Evolutionary conservation across 2,797 vertebrate genomes (phyloP), one percentile per base, ranked within the genome.

Genomic region (Calcarius lapponicus): DNA sequence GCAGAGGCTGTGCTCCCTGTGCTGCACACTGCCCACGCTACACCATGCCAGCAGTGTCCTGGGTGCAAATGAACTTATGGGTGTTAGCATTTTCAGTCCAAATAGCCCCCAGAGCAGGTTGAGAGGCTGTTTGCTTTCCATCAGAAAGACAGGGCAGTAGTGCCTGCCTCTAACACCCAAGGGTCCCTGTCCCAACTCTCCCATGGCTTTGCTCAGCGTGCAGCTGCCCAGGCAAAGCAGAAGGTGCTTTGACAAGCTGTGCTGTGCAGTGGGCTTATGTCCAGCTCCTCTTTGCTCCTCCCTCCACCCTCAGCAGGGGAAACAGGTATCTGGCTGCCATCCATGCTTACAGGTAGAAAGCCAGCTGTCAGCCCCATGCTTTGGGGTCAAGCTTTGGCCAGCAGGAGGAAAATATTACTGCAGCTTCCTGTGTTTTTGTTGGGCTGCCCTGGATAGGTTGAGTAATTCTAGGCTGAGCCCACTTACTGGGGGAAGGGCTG

Each of bases 161-260:
- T 50, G 58, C 38, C 22, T 8, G 18, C 22, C 19, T 31, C 31
- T 62, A 9, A 21, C 13, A 21, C 28, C 17, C 0, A 0, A 16
- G 17, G 22, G 20, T 53, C 38, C 21, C 9, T 50, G 26, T 73
- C 32, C 60, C 38, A 29, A 0, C 20, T n/a, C 7, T 62, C 7
- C 56, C 61, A 7, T 53, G 38, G 31, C 40, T 13, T n/a, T 73
- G 34, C 31, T 67, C n/a, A 51, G n/a, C 0, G 0, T 47, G 18
- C 29, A 75, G 19, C 25, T 64, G 65, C 38, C 38, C 19, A n/a
- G 47, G 17, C 25, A 58, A 28, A 57, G 62, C 40, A 75, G 58
- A 24, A 48, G 16, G 50, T 1, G 2, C 34, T 83, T 58, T 56
- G 29, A 60, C 20, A 80, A 47, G 24, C 71, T 76, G 48, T 80